phyloP scores from a whole-genome alignment of 2,888 invertebrate genomes.

The Drosophila prolongata region DNA sequence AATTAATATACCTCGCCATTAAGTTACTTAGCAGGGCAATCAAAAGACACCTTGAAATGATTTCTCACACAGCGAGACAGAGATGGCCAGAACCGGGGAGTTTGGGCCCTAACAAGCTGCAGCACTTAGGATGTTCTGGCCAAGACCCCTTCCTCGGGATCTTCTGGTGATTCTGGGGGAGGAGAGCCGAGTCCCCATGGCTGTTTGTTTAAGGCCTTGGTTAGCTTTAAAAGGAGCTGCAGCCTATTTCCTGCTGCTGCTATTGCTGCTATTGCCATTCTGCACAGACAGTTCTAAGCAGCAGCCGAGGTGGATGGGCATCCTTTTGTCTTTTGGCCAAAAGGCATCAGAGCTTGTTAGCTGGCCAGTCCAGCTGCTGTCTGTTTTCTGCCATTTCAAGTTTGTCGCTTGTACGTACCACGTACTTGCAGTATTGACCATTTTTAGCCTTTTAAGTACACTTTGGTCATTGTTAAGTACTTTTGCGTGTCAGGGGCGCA shows the following conservation, averaged over 20 bases:
- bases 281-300: slow-evolving; percentile 65
- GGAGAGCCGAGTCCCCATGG: slow-evolving; percentile 23
- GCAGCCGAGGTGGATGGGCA: slow-evolving; percentile 48
- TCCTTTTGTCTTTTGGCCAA: slow-evolving; percentile 71
- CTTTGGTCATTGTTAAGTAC: slow-evolving; percentile 81
- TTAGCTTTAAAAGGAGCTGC: slow-evolving; percentile 76
- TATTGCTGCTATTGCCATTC: slow-evolving; percentile 12
- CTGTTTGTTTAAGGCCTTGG: slow-evolving; percentile 64
- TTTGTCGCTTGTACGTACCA: slow-evolving; percentile 58
- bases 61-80: slow-evolving; percentile 72
- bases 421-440: slow-evolving; percentile 61
- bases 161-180: slow-evolving; percentile 16
- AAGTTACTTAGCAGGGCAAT: slow-evolving; percentile 4
- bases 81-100: slow-evolving; percentile 32
- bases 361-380: slow-evolving; percentile 34
- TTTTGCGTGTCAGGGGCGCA: slow-evolving; percentile 75
- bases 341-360: slow-evolving; percentile 58
- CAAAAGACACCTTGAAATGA: slow-evolving; percentile 65
- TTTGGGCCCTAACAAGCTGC: slow-evolving; percentile 70
- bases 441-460: slow-evolving; percentile 78
- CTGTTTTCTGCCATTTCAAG: slow-evolving; percentile 64
- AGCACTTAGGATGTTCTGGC: slow-evolving; percentile 52
- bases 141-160: slow-evolving; percentile 3
- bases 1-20: neutral
- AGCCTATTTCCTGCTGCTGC: slow-evolving; percentile 71